These are phyloP conservation scores for Drosophila neonasuta DNA, from an alignment of 2,888 invertebrate species.

Conservation along the genomic window DNA sequence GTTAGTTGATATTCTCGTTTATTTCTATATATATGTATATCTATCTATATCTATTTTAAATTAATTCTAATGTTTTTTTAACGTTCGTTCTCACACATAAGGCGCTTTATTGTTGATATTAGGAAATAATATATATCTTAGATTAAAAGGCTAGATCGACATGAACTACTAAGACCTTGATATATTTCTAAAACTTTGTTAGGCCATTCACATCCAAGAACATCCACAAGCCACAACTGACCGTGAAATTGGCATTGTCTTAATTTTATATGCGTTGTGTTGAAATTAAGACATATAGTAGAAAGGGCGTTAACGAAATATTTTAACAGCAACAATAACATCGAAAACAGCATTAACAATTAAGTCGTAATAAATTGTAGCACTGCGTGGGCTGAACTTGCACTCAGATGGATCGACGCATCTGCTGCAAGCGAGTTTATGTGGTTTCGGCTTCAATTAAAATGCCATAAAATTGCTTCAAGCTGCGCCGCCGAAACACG, in stretches of 20 bases:
- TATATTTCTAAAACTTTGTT: neutral
- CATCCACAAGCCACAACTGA: conserved; percentile 1
- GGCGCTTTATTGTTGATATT: too few relatives aligned
- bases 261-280: conserved; percentile 39
- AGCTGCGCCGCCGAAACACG: conserved; percentile 50
- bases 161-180: neutral
- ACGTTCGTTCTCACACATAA: too few relatives aligned
- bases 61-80: too few relatives aligned
- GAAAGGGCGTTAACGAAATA: conserved; percentile 30
- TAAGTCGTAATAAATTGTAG: conserved; percentile 71
- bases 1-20: too few relatives aligned
- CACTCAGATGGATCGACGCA: conserved; percentile 6
- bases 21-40: too few relatives aligned
- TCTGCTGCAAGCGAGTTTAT: conserved; percentile 11
- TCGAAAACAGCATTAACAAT: conserved; percentile 56
- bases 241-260: neutral
- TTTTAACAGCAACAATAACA: conserved; percentile 26
- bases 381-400: conserved; percentile 59
- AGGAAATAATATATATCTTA: too few relatives aligned
- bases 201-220: conserved; percentile 5
- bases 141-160: too few relatives aligned
- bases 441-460: conserved; percentile 61
- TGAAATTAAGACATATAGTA: conserved; percentile 60
- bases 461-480: conserved; percentile 58
- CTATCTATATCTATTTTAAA: too few relatives aligned